phyloP scores from a whole-genome alignment of 1,140 invertebrate genomes.

The Drosophila pruinosa region DNA sequence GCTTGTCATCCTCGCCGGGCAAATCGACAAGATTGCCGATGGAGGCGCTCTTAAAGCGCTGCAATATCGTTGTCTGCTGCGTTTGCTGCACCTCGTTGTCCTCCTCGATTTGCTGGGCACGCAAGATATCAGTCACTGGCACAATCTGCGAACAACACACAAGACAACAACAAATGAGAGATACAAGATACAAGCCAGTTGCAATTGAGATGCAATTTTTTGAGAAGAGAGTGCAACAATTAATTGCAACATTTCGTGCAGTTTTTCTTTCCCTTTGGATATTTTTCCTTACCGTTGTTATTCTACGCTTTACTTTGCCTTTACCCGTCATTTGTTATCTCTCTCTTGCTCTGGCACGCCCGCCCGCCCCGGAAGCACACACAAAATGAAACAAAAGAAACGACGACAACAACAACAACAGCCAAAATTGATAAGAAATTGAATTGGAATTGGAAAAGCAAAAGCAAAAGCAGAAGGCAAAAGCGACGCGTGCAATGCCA shows the following conservation, averaged over 20 bases:
- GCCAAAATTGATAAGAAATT: conserved; percentile 44
- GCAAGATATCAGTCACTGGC: conserved; percentile 75
- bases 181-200: not conserved
- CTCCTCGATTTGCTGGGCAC: conserved; percentile 71
- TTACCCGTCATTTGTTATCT: conserved; percentile 68
- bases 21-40: conserved; percentile 72
- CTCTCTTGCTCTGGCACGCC: no score
- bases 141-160: conserved; percentile 59
- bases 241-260: conserved; percentile 71
- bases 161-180: conserved; percentile 28
- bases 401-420: not conserved
- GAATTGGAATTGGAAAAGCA: conserved; percentile 34
- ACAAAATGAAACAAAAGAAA: conserved; percentile 14
- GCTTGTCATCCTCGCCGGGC: conserved; percentile 76
- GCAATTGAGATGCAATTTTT: conserved; percentile 63
- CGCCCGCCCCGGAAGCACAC: conserved; percentile 11
- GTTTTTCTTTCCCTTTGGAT: conserved; percentile 33
- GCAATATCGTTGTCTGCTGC: conserved; percentile 58
- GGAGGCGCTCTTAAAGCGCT: conserved; percentile 74
- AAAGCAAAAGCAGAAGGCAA: no score
- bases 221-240: conserved; percentile 52
- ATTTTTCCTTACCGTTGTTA: conserved; percentile 44
- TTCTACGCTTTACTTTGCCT: conserved; percentile 51
- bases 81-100: conserved; percentile 61
- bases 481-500: conserved; percentile 41